Percentiles rank a stretch among this genome's conserved stretches.
Conservation (phyloP, 2,113 vertebrate species). For the Ceyx melanurus region DNA sequence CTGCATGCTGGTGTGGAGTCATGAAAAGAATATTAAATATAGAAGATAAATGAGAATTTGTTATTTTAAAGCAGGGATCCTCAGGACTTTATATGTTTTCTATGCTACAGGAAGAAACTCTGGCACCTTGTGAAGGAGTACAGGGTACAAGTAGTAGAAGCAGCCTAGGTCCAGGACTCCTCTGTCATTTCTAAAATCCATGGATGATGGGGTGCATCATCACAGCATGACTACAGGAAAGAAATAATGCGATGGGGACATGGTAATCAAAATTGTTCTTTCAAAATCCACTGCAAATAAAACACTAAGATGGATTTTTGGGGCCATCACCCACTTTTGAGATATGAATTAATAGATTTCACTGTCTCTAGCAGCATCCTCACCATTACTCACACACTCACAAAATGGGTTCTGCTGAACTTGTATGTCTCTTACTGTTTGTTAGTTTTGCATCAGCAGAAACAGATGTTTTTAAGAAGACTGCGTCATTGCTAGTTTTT, state of each 20-base stretch:
- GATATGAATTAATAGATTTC: background rate
- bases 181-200: background rate
- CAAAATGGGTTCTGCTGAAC: background rate
- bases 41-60: slow-evolving; percentile 41
- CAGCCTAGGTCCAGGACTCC: background rate
- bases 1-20: background rate
- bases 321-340: background rate
- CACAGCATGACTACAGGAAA: background rate
- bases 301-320: background rate
- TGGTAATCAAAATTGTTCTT: background rate
- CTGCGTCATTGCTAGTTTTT: background rate
- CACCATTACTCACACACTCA: background rate
- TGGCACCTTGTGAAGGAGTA: background rate
- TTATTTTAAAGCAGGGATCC: slow-evolving; percentile 25
- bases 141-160: background rate
- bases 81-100: background rate
- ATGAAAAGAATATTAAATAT: slow-evolving; percentile 44
- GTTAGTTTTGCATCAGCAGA: background rate
- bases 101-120: background rate
- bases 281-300: background rate
- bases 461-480: background rate
- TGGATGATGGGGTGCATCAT: background rate
- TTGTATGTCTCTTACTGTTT: background rate
- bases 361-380: background rate
- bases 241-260: background rate